A percentile compares a stretch with the other conserved stretches of the same genome.
phyloP scores from a whole-genome alignment of 2,113 vertebrate species.

The Oncorhynchus masou region DNA sequence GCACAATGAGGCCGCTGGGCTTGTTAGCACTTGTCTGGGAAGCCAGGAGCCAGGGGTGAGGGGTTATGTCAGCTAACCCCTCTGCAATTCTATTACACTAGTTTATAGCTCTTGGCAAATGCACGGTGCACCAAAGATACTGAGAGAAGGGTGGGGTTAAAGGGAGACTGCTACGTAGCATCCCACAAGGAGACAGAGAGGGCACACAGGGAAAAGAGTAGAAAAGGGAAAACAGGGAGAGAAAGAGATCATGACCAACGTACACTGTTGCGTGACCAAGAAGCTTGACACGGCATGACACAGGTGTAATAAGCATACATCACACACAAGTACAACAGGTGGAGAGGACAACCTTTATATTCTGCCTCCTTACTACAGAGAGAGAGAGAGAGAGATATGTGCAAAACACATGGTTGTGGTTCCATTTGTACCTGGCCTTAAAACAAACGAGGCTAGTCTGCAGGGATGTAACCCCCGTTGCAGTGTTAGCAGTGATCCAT shows the following conservation, averaged over 20 bases:
- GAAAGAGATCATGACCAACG: neutral
- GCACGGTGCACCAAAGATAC: constrained; percentile 53
- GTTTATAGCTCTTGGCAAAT: constrained; percentile 72
- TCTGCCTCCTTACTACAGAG: neutral
- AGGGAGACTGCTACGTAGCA: constrained; percentile 56
- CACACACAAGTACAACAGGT: neutral
- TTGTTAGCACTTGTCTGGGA: constrained; percentile 64
- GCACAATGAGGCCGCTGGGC: constrained; percentile 58
- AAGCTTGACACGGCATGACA: constrained; percentile 1
- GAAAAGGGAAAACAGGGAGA: constrained; percentile 17
- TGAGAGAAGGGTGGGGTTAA: constrained; percentile 57
- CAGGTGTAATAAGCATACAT: neutral
- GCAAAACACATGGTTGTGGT: neutral
- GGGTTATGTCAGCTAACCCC: constrained; percentile 60
- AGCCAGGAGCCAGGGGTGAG: constrained; percentile 57
- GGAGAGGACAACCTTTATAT: neutral
- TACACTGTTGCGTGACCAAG: constrained; percentile 9
- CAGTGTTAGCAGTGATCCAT: constrained; percentile 55
- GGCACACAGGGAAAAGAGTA: constrained; percentile 47
- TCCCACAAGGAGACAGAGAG: constrained; percentile 61
- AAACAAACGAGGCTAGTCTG: constrained; percentile 9
- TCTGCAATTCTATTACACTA: constrained; percentile 70
- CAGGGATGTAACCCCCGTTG: neutral
- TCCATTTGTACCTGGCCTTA: constrained; percentile 25
- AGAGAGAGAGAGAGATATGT: neutral